Percentiles rank a stretch among this genome's conserved stretches.
phyloP scores from a whole-genome alignment of 2,113 vertebrate genomes.

The Pelusios castaneus region DNA sequence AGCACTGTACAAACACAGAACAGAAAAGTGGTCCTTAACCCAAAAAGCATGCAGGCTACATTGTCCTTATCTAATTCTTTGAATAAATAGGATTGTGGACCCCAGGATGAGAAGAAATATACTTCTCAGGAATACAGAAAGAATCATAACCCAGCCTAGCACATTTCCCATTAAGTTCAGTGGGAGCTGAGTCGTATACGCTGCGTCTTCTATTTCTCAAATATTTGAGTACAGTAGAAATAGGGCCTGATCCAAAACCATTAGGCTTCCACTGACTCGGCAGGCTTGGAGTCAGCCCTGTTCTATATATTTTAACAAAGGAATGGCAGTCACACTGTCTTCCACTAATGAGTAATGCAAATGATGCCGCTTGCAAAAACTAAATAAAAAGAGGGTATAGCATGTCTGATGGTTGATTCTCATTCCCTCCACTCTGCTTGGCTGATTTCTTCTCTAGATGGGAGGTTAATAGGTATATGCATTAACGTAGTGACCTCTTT shows the following conservation, averaged over 20 bases:
- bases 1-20: neutral
- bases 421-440: neutral
- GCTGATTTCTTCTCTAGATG: slow-evolving; percentile 33
- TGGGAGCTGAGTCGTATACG: too few relatives aligned
- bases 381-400: neutral
- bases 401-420: neutral
- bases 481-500: slow-evolving; percentile 61
- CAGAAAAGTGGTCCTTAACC: rapidly evolving
- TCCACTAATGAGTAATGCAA: rapidly evolving
- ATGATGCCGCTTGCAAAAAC: neutral
- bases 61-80: too few relatives aligned
- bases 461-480: slow-evolving; percentile 60
- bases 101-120: too few relatives aligned
- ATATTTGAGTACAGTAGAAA: neutral
- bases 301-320: rapidly evolving
- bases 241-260: neutral
- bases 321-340: rapidly evolving
- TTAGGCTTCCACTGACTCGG: neutral
- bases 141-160: neutral
- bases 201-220: neutral
- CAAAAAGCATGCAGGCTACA: neutral
- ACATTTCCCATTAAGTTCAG: neutral
- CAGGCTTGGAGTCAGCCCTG: neutral
- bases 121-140: neutral
- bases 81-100: too few relatives aligned